Conservation (phyloP, 2,797 vertebrate species). For the Gallirallus australis region DNA sequence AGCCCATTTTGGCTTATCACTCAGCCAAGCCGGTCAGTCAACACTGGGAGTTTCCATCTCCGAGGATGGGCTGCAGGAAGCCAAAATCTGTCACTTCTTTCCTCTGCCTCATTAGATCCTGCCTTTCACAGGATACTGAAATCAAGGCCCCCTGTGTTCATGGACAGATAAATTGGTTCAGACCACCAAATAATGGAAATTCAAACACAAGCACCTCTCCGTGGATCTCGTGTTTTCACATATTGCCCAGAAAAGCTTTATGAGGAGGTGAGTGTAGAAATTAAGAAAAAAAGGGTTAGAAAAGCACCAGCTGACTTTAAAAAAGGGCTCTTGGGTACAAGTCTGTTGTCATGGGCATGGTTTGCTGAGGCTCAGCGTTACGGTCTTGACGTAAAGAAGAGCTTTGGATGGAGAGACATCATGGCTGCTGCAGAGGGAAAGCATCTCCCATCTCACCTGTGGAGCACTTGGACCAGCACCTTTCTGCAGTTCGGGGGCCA, state of each 20-base stretch:
- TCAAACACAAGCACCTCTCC: not conserved
- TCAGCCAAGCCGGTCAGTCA: conserved; percentile 47
- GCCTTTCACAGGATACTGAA: conserved; percentile 69
- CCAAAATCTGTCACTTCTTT: conserved; percentile 66
- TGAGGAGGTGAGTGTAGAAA: rapidly evolving
- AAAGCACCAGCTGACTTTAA: not conserved
- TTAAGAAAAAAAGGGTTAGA: not conserved
- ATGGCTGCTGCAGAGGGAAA: not conserved
- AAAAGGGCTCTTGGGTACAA: not conserved
- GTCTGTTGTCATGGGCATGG: rapidly evolving
- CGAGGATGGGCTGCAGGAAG: conserved; percentile 65
- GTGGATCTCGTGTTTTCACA: not conserved
- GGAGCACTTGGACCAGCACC: rapidly evolving
- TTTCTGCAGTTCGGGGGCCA: not conserved
- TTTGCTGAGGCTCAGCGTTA: not conserved
- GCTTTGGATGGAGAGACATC: not conserved
- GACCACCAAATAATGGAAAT: conserved; percentile 44
- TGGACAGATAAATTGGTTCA: not conserved
- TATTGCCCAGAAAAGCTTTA: not conserved
- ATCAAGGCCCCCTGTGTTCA: not conserved
- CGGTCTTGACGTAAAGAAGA: not conserved
- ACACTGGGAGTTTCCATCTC: conserved; percentile 61
- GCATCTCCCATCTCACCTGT: not conserved
- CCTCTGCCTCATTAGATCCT: conserved; percentile 55
- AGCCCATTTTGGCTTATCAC: conserved; percentile 52